phyloP scores from a whole-genome alignment of 2,888 invertebrate species.

The Poecilobothrus nobilitatus region DNA sequence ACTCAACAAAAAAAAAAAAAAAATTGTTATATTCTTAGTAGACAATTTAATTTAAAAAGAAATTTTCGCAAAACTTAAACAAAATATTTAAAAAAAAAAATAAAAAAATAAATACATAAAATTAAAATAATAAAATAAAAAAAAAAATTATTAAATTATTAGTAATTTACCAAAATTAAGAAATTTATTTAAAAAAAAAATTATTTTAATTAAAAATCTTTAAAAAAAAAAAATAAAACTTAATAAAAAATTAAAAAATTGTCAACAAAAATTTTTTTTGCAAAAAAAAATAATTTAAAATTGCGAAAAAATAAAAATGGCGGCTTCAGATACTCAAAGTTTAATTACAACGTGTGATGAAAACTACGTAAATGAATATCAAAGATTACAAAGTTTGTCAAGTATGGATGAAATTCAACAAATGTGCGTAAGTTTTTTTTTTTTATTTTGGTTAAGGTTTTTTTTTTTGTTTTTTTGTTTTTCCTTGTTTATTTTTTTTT shows the following conservation, averaged over 20 bases:
- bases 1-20: neutral
- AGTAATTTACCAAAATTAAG: neutral
- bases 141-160: neutral
- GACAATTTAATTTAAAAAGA: neutral
- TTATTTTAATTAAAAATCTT: neutral
- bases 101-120: no score
- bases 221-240: neutral
- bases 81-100: no score
- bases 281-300: neutral
- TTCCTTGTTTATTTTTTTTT: neutral
- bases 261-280: neutral
- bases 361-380: conserved; percentile 60
- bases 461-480: neutral
- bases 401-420: conserved; percentile 59
- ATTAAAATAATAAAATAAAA: no score
- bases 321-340: neutral
- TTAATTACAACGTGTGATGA: conserved; percentile 34
- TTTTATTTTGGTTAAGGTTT: neutral
- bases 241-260: neutral
- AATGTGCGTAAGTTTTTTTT: conserved; percentile 53
- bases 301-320: neutral
- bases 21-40: neutral
- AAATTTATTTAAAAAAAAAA: neutral
- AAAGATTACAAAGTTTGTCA: conserved; percentile 57
- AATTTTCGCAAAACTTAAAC: neutral